Conservation (phyloP, 2,113 vertebrate species). For the Sinocyclocheilus maitianheensis region DNA sequence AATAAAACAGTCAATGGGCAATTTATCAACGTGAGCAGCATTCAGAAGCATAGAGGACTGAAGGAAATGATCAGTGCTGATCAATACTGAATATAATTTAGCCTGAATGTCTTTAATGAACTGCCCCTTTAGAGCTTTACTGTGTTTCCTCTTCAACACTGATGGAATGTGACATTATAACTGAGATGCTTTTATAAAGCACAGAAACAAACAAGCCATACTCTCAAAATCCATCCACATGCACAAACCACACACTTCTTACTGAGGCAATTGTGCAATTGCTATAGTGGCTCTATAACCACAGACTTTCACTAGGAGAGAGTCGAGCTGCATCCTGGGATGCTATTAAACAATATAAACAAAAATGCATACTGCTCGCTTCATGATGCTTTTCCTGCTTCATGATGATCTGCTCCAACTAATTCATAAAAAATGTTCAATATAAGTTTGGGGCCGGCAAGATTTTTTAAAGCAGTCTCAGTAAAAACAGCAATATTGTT, state of each 20-base stretch:
- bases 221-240: background rate
- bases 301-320: background rate
- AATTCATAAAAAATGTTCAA: background rate
- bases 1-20: conserved; percentile 7
- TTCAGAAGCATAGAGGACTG: background rate
- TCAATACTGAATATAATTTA: conserved; percentile 4
- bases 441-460: background rate
- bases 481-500: background rate
- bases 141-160: background rate
- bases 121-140: background rate
- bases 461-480: background rate
- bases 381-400: background rate
- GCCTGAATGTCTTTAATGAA: conserved; percentile 13
- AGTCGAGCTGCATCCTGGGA: background rate
- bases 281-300: background rate
- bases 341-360: background rate
- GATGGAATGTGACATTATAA: background rate
- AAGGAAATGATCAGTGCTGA: background rate
- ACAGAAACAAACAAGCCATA: background rate
- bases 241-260: background rate
- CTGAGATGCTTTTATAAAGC: background rate
- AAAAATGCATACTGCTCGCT: background rate
- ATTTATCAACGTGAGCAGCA: background rate
- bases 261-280: background rate
- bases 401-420: background rate